Conservation (phyloP, 2,113 vertebrate species). For the Tachysurus fulvidraco region DNA sequence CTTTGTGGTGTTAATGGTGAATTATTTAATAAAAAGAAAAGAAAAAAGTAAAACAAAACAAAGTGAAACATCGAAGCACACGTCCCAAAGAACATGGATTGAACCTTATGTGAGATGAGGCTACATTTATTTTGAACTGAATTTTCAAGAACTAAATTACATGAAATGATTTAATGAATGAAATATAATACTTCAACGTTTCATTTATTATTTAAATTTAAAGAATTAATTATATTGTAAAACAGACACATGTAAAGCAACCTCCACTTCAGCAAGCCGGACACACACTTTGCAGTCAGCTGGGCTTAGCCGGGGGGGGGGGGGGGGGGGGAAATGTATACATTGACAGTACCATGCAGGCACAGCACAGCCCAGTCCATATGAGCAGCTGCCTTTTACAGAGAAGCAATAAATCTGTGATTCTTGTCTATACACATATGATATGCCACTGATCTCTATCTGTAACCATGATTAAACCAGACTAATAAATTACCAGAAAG, state of each 20-base stretch:
- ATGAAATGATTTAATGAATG: neutral
- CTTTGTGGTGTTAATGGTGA: neutral
- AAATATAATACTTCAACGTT: neutral
- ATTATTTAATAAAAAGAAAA: too few species aligned
- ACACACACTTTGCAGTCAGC: constrained; percentile 42
- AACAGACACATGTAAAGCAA: neutral
- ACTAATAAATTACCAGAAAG: neutral
- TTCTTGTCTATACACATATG: neutral
- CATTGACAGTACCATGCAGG: neutral
- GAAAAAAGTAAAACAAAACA: neutral
- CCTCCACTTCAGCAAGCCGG: constrained; percentile 14
- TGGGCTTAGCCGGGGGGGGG: too few species aligned
- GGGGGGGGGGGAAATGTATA: neutral
- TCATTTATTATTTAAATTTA: neutral
- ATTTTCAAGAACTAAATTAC: neutral
- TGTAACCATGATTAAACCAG: neutral
- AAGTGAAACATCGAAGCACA: neutral
- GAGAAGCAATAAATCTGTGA: neutral
- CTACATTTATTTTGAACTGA: neutral
- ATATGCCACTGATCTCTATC: constrained; percentile 2
- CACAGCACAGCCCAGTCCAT: neutral
- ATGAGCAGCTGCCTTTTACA: neutral
- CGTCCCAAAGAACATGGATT: neutral
- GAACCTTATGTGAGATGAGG: neutral
- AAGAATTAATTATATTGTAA: neutral